Percentiles rank a stretch among this genome's conserved stretches.
phyloP scores from a whole-genome alignment of 2,888 invertebrate genomes.

The Andricus quercusramuli region DNA sequence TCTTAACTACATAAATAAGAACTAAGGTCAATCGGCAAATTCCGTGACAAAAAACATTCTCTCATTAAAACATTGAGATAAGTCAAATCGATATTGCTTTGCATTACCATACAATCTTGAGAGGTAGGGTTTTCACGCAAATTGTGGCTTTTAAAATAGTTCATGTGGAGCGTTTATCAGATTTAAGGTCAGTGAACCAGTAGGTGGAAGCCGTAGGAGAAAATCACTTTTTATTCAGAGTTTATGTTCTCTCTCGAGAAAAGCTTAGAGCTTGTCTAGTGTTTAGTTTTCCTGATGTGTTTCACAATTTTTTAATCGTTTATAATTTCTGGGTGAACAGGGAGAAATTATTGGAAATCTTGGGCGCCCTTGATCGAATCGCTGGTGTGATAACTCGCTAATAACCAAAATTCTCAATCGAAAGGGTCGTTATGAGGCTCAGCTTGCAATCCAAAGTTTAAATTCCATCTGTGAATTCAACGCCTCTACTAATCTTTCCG shows the following conservation, averaged over 20 bases:
- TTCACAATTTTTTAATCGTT: neutral
- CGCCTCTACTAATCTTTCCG: neutral
- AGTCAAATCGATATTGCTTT: neutral
- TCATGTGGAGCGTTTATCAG: neutral
- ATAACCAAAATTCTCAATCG: neutral
- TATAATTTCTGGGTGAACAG: neutral
- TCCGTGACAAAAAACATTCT: conserved; percentile 30
- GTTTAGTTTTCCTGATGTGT: neutral
- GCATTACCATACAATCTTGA: conserved; percentile 27
- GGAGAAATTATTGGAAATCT: neutral
- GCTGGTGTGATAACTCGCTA: neutral
- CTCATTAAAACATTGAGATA: conserved; percentile 29
- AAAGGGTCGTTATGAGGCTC: neutral
- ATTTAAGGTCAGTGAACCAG: conserved; percentile 22
- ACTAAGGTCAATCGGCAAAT: conserved; percentile 23
- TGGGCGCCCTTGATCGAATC: neutral
- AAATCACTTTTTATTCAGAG: neutral
- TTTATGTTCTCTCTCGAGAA: neutral
- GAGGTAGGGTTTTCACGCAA: neutral
- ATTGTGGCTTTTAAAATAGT: neutral
- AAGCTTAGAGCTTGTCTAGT: neutral
- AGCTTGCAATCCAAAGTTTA: neutral
- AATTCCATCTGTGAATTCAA: conserved; percentile 1
- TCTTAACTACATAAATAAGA: neutral
- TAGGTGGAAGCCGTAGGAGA: conserved; percentile 22